phyloP scores from a whole-genome alignment of 2,113 vertebrate genomes.

The Salvelinus namaycush region DNA sequence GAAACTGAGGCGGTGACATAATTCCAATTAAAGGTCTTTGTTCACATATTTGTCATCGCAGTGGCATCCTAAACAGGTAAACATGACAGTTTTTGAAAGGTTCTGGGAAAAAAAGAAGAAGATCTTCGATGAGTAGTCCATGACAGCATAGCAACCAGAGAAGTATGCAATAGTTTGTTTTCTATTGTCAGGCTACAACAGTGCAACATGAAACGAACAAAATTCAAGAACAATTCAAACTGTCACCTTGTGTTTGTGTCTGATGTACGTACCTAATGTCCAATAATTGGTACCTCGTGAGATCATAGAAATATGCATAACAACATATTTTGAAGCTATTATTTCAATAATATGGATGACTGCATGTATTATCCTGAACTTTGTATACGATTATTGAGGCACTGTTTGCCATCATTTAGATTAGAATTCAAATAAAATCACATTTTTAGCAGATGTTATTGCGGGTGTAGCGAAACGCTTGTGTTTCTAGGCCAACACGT shows the following conservation, averaged over 20 bases:
- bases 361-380: background rate
- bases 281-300: too few relatives aligned
- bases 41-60: background rate
- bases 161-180: background rate
- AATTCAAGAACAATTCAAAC: too few relatives aligned
- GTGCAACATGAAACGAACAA: too few relatives aligned
- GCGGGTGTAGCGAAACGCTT: too few relatives aligned
- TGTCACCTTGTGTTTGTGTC: too few relatives aligned
- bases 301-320: background rate
- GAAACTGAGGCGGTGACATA: background rate
- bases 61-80: background rate
- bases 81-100: background rate
- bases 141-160: background rate
- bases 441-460: too few relatives aligned
- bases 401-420: background rate
- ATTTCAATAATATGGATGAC: background rate
- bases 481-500: too few relatives aligned
- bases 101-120: too few relatives aligned
- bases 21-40: background rate
- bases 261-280: too few relatives aligned
- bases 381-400: background rate
- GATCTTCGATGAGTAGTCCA: too few relatives aligned
- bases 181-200: too few relatives aligned
- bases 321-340: background rate
- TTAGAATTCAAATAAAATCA: background rate